Evolutionary conservation across 2,113 vertebrate species (phyloP).

Genomic region (Anolis sagrei): DNA sequence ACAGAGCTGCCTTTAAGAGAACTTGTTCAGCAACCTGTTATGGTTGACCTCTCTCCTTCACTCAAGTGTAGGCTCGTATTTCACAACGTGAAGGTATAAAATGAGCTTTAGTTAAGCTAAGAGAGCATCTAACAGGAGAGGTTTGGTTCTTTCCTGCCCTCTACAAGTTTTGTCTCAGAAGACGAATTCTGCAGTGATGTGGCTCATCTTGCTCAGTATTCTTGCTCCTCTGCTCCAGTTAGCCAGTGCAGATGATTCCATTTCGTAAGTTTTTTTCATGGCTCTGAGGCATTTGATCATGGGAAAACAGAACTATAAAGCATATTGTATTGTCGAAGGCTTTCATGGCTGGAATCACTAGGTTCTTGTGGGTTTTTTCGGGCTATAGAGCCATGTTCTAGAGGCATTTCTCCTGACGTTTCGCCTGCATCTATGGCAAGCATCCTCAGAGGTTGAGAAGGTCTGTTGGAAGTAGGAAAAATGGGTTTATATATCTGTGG

Average conservation of each 20-base stretch:
- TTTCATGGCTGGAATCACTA: too few species aligned
- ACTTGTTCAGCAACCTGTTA: neutral
- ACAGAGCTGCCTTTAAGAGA: neutral
- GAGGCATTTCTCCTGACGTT: too few species aligned
- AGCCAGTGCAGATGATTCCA: neutral
- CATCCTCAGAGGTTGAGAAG: too few species aligned
- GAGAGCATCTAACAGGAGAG: neutral
- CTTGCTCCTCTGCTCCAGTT: neutral
- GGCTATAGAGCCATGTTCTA: too few species aligned
- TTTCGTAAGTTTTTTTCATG: constrained; percentile 8
- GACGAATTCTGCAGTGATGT: neutral
- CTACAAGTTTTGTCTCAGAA: too few species aligned
- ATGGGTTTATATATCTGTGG: too few species aligned
- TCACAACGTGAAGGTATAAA: constrained; percentile 8
- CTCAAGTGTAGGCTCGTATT: constrained; percentile 2
- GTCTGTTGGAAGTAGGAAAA: too few species aligned
- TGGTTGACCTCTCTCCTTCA: neutral
- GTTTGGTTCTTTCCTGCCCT: neutral
- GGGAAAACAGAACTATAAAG: neutral
- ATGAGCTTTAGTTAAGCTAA: neutral
- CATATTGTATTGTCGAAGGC: too few species aligned
- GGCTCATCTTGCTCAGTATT: neutral
- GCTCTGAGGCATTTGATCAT: neutral
- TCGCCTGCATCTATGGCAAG: too few species aligned
- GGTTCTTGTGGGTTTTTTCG: too few species aligned